Evolutionary conservation across 2,113 vertebrate genomes (phyloP).

Genomic region (Antennarius striatus): DNA sequence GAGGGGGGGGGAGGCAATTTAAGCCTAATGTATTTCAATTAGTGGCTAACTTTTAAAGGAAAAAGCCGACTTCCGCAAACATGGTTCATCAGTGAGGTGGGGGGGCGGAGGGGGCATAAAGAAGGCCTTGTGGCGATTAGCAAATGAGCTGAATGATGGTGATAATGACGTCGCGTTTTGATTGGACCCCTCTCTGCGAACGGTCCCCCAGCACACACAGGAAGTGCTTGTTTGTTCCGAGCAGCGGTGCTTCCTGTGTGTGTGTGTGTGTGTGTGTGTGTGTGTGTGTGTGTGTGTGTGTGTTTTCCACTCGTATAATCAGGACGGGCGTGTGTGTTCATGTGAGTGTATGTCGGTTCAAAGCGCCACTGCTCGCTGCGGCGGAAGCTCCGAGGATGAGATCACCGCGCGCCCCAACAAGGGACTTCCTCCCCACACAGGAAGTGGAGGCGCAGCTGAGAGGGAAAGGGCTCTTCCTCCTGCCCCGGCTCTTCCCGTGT

Average conservation of each 20-base stretch:
- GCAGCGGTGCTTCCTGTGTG: slow-evolving; percentile 72
- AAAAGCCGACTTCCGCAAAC: slow-evolving; percentile 64
- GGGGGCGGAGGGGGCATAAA: slow-evolving; percentile 67
- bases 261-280: slow-evolving; percentile 77
- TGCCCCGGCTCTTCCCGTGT: slow-evolving; percentile 51
- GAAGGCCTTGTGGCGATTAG: slow-evolving; percentile 85
- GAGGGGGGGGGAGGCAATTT: slow-evolving; percentile 85
- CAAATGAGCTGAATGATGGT: slow-evolving; percentile 80
- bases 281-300: slow-evolving; percentile 48
- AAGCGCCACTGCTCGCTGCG: slow-evolving; percentile 48
- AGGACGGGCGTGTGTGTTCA: slow-evolving; percentile 44
- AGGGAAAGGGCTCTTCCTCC: slow-evolving; percentile 75
- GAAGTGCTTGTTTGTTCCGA: slow-evolving; percentile 86
- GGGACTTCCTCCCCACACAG: slow-evolving; percentile 75
- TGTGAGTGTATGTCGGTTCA: slow-evolving; percentile 51
- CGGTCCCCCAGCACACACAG: slow-evolving; percentile 68
- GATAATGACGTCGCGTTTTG: slow-evolving; percentile 75
- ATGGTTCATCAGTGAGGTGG: slow-evolving; percentile 44
- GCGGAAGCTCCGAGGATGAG: slow-evolving; percentile 69
- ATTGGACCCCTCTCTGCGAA: slow-evolving; percentile 77
- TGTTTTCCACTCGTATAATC: slow-evolving; percentile 72
- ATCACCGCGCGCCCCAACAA: slow-evolving; percentile 60
- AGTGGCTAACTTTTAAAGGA: slow-evolving; percentile 75
- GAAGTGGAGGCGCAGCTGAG: slow-evolving; percentile 74
- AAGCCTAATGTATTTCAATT: slow-evolving; percentile 91